phyloP scores from a whole-genome alignment of 2,888 invertebrate genomes.

The Cremastinae sp. region DNA sequence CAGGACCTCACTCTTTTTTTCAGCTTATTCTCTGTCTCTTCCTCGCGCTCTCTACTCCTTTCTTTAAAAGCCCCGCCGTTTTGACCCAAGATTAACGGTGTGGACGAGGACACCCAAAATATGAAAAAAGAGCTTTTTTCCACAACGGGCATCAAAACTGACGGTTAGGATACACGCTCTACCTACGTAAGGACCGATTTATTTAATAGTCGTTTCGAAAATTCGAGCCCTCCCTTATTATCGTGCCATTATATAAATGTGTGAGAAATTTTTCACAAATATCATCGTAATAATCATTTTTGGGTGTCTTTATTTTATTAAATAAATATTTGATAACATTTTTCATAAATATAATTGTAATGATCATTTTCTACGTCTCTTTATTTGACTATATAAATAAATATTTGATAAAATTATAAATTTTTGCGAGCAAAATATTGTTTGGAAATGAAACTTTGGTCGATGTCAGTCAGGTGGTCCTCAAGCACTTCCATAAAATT shows the following conservation, averaged over 20 bases:
- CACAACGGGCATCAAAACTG: conserved; percentile 26
- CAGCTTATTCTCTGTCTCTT: neutral
- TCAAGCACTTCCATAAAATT: conserved; percentile 55
- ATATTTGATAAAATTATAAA: too few relatives aligned
- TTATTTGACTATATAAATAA: too few relatives aligned
- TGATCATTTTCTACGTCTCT: too few relatives aligned
- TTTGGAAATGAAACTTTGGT: conserved; percentile 45
- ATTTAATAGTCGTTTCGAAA: conserved; percentile 38
- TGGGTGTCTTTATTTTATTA: too few relatives aligned
- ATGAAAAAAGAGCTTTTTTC: conserved; percentile 30
- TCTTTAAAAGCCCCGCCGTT: neutral
- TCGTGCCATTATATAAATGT: conserved; percentile 8
- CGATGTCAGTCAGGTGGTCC: conserved; percentile 58
- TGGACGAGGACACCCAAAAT: neutral
- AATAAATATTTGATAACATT: too few relatives aligned
- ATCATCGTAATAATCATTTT: too few relatives aligned
- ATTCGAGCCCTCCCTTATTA: conserved; percentile 29
- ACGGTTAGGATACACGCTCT: too few relatives aligned
- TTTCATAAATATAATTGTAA: too few relatives aligned
- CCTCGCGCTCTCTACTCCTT: neutral
- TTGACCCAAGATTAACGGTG: neutral
- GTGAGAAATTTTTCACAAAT: too few relatives aligned
- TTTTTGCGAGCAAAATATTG: too few relatives aligned
- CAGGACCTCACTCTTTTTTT: too few relatives aligned
- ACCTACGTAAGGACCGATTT: neutral